These are phyloP conservation scores for Melitaea athalia DNA, from an alignment of 2,888 invertebrate genomes.

Conservation along the genomic window DNA sequence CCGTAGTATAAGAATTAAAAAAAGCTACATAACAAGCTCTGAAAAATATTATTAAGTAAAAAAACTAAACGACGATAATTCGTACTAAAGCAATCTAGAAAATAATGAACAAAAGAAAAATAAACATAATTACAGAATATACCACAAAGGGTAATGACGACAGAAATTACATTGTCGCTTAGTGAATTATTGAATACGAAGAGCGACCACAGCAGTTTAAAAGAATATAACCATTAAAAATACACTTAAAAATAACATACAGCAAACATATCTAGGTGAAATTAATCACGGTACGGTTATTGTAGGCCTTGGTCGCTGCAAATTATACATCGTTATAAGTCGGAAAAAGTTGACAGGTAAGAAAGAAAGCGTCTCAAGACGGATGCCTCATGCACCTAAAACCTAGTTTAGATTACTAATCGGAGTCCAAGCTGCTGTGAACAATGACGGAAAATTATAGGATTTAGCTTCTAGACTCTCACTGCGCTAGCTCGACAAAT, in stretches of 20 bases:
- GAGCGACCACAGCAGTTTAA: conserved; percentile 53
- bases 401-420: conserved; percentile 70
- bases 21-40: conserved; percentile 8
- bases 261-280: conserved; percentile 9
- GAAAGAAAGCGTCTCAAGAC: conserved; percentile 59
- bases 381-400: conserved; percentile 70
- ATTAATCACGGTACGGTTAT: conserved; percentile 11
- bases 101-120: conserved; percentile 40
- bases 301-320: conserved; percentile 17
- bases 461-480: conserved; percentile 67
- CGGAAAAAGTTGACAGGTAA: conserved; percentile 27
- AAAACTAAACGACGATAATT: conserved; percentile 14
- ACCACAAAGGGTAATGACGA: conserved; percentile 62
- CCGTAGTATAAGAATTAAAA: not conserved
- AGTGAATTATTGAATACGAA: conserved; percentile 52
- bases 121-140: conserved; percentile 62
- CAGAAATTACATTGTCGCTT: conserved; percentile 66
- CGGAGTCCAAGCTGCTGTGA: conserved; percentile 53
- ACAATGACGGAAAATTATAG: conserved; percentile 63
- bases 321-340: conserved; percentile 27
- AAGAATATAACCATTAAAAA: conserved; percentile 15
- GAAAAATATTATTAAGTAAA: conserved; percentile 9
- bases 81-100: conserved; percentile 25
- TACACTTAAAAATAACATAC: not conserved
- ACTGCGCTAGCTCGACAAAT: conserved; percentile 77